phyloP scores from a whole-genome alignment of 2,113 vertebrate genomes.

The Corythoichthys intestinalis region DNA sequence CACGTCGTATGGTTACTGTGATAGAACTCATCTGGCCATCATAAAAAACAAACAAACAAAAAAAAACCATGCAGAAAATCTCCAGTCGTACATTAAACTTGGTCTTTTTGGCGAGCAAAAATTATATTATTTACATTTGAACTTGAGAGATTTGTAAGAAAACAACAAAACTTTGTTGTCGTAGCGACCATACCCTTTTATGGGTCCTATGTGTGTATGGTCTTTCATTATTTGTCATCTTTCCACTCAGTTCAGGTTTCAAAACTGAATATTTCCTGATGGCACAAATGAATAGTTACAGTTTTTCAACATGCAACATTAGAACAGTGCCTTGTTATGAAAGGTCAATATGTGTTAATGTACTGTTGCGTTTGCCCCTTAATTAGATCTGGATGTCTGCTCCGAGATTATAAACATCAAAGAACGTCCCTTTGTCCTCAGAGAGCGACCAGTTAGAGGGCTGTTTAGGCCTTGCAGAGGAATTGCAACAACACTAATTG shows the following conservation, averaged over 20 bases:
- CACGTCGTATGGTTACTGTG: constrained; percentile 62
- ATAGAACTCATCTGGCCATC: constrained; percentile 75
- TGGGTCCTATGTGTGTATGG: constrained; percentile 6
- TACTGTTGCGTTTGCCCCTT: constrained; percentile 12
- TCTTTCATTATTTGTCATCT: constrained; percentile 26
- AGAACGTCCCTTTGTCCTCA: constrained; percentile 22
- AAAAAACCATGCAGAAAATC: constrained; percentile 84
- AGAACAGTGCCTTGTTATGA: constrained; percentile 36
- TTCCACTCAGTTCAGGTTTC: constrained; percentile 1
- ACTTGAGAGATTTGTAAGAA: constrained; percentile 45
- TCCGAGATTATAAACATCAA: constrained; percentile 11
- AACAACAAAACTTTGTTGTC: constrained; percentile 29
- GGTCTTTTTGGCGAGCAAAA: constrained; percentile 72
- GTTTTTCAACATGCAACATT: constrained; percentile 52
- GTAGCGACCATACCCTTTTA: background rate
- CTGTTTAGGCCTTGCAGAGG: constrained; percentile 16
- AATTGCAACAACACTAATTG: constrained; percentile 27
- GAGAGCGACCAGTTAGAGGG: constrained; percentile 19
- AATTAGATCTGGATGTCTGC: constrained; percentile 17
- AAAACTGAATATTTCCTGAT: background rate
- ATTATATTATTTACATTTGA: constrained; percentile 74
- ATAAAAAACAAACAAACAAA: constrained; percentile 61
- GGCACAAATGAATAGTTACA: constrained; percentile 23
- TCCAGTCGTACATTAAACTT: constrained; percentile 70
- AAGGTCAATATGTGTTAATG: constrained; percentile 15